Evolutionary conservation across 2,113 vertebrate species (phyloP), one percentile per base, ranked within the genome.

Genomic region (Triplophysa siluroides): DNA sequence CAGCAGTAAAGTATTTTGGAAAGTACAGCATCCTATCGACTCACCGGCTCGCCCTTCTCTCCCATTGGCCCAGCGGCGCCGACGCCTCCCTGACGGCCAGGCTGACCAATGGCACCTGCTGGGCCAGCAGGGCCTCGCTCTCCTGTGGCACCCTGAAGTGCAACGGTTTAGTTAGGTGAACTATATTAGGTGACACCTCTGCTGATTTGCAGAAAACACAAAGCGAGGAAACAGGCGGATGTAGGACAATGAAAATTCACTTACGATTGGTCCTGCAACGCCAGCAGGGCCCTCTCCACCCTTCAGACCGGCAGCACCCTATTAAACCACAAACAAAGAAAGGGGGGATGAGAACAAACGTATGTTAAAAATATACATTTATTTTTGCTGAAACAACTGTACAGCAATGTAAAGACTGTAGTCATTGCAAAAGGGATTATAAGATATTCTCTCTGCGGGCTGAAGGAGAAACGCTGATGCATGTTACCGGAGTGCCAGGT

Each of bases 41-140:
- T 91, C 92, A 98, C 96, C 60, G 93, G 94, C 83, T 95, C 93
- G 76, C 96, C 96, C 84, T 96, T 98, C 89, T 98, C 96, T 18
- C 96, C 96, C 76, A 87, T 73, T 0, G 95, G 94, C 69, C 96
- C 96, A 1, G 91, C 82, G 21, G 94, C 91, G 1, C 96, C 96
- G 56, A 91, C 85, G 0, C 84, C 82, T 5, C 96, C 96, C 0
- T 92, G 82, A 8, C 93, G 93, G 9, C 96, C 96, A 0, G 96
- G 96, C 76, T 94, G 91, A 14, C 96, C 96, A 60, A 98, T 97
- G 54, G 92, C 92, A 12, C 96, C 96, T 5, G 92, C 93, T 0
- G 91, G 54, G 73, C 96, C 96, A 16, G 93, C 81, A 0, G 95
- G 92, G 2, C 96, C 96, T 61, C 94, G 92, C 68, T 98, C 96